phyloP scores from a whole-genome alignment of 2,113 vertebrate species.

The Brachypteracias leptosomus region DNA sequence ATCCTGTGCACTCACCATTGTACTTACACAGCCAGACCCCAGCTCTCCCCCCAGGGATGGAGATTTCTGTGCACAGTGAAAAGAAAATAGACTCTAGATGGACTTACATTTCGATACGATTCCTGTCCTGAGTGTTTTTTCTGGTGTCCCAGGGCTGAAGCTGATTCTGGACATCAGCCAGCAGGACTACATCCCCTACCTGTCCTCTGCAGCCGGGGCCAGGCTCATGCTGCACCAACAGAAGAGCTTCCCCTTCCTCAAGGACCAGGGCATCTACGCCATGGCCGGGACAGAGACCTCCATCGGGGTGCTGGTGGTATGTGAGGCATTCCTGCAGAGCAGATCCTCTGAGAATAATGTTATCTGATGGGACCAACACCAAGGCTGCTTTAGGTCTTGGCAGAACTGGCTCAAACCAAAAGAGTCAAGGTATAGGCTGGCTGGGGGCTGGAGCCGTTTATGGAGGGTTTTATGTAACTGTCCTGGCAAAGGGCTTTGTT shows the following conservation, averaged over 20 bases:
- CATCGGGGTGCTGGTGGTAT: conserved; percentile 81
- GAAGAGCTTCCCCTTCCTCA: conserved; percentile 80
- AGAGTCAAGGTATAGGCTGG: neutral
- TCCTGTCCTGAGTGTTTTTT: neutral
- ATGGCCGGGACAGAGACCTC: conserved; percentile 80
- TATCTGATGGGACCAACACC: conserved; percentile 67
- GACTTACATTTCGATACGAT: fast-evolving
- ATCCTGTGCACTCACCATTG: neutral
- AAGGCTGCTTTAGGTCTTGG: conserved; percentile 47
- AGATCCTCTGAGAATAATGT: conserved; percentile 47
- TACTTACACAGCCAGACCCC: neutral
- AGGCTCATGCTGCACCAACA: conserved; percentile 80
- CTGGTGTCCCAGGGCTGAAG: conserved; percentile 74
- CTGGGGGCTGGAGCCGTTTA: neutral
- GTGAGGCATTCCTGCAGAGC: conserved; percentile 25
- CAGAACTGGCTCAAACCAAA: conserved; percentile 69
- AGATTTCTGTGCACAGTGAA: neutral
- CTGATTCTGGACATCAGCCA: conserved; percentile 81
- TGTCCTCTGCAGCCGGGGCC: conserved; percentile 73
- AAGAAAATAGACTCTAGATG: neutral
- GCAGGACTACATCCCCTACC: conserved; percentile 80
- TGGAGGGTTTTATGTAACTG: conserved; percentile 49
- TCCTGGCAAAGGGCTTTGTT: conserved; percentile 20
- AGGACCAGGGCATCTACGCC: conserved; percentile 80
- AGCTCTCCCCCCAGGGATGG: neutral